These are phyloP conservation scores for Agonopterix alstromeriana DNA, from an alignment of 2,888 invertebrate genomes.

Conservation along the genomic window DNA sequence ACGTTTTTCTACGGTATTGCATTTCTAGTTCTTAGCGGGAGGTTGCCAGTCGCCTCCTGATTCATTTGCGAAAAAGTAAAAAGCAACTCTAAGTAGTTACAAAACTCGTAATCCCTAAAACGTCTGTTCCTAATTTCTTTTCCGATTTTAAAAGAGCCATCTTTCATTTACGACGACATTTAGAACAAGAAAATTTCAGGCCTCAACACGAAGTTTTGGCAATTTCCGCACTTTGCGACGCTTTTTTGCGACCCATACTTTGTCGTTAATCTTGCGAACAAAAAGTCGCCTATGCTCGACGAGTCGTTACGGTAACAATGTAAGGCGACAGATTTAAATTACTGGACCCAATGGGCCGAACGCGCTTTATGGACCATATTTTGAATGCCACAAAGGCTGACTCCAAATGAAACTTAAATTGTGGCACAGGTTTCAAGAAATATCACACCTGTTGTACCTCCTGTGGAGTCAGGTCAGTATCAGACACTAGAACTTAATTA, in stretches of 20 bases:
- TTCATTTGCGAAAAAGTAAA: conserved; percentile 28
- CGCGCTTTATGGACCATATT: too few relatives aligned
- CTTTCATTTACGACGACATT: conserved; percentile 74
- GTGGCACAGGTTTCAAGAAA: too few relatives aligned
- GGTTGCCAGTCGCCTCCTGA: conserved; percentile 4
- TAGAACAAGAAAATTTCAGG: conserved; percentile 72
- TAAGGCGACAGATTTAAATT: conserved; percentile 59
- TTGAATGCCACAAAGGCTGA: too few relatives aligned
- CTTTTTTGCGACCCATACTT: conserved; percentile 70
- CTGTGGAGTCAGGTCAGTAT: too few relatives aligned
- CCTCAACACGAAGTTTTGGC: conserved; percentile 72
- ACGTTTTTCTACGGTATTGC: background rate
- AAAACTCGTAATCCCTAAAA: conserved; percentile 69
- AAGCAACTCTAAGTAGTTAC: conserved; percentile 49
- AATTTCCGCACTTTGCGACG: conserved; percentile 68
- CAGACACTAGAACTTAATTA: too few relatives aligned
- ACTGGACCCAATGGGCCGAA: conserved; percentile 29
- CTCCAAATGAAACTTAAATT: too few relatives aligned
- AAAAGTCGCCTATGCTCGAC: conserved; percentile 57
- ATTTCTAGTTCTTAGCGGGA: background rate
- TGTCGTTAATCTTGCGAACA: conserved; percentile 71
- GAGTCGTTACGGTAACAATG: conserved; percentile 55
- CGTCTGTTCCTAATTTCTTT: conserved; percentile 74
- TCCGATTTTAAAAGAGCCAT: conserved; percentile 72
- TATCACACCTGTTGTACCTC: too few relatives aligned